phyloP scores from a whole-genome alignment of 92 coral and sea anemone genomes.

The Porites divaricata region DNA sequence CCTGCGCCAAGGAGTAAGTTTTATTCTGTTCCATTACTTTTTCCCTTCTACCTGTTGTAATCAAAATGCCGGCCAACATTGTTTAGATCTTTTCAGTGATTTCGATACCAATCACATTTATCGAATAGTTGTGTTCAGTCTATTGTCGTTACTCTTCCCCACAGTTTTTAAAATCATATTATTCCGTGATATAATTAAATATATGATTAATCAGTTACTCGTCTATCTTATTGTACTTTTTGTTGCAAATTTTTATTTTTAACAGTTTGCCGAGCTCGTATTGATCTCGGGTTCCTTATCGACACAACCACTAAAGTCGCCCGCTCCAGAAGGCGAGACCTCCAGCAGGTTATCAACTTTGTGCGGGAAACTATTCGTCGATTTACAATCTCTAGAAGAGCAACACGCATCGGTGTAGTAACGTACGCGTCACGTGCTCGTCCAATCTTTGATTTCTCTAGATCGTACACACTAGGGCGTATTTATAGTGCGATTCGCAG shows the following conservation, averaged over 20 bases:
- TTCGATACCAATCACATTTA: too few species aligned
- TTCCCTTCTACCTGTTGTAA: neutral
- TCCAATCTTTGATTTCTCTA: slow-evolving; percentile 39
- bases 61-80: too few species aligned
- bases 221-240: too few species aligned
- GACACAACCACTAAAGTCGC: slow-evolving; percentile 56
- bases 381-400: slow-evolving; percentile 66
- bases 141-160: too few species aligned
- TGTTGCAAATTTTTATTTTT: neutral
- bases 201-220: too few species aligned
- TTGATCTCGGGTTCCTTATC: slow-evolving; percentile 74
- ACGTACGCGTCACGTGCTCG: slow-evolving; percentile 59
- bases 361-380: slow-evolving; percentile 61
- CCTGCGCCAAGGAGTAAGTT: slow-evolving; percentile 62
- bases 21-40: neutral
- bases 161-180: too few species aligned
- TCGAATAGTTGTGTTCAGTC: too few species aligned
- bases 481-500: slow-evolving; percentile 41
- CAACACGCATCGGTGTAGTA: slow-evolving; percentile 72
- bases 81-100: too few species aligned
- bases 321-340: slow-evolving; percentile 35
- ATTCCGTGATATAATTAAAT: too few species aligned
- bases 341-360: slow-evolving; percentile 54
- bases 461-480: slow-evolving; percentile 6
- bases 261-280: slow-evolving; percentile 55